Evolutionary conservation across 2,888 invertebrate species (phyloP).

Genomic region (Mamestra brassicae): DNA sequence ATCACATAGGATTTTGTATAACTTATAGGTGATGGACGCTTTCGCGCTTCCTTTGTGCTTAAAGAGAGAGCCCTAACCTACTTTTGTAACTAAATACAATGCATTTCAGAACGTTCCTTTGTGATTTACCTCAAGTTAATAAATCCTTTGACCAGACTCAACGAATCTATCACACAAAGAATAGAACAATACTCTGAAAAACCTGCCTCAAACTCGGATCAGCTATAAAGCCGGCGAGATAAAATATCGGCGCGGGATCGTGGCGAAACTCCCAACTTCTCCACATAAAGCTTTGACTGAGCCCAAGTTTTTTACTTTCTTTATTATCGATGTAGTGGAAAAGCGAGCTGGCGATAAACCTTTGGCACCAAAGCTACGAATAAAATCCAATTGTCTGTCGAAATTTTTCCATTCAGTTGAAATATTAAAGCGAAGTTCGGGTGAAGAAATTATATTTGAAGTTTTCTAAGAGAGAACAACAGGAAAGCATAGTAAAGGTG

Average conservation of each 20-base stretch:
- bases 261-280: conserved; percentile 66
- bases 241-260: conserved; percentile 65
- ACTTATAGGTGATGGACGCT: no score
- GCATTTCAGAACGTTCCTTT: background rate
- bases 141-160: conserved; percentile 34
- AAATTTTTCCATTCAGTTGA: conserved; percentile 66
- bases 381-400: conserved; percentile 64
- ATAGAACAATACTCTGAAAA: conserved; percentile 39
- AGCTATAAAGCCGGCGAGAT: conserved; percentile 63
- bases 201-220: conserved; percentile 50
- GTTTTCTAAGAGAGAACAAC: conserved; percentile 38
- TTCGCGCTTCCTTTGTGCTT: background rate
- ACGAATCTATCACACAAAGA: conserved; percentile 25
- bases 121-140: conserved; percentile 9
- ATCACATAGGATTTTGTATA: no score
- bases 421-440: conserved; percentile 53
- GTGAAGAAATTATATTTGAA: conserved; percentile 43
- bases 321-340: conserved; percentile 69
- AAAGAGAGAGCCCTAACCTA: background rate
- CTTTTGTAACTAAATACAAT: background rate
- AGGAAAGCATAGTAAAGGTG: conserved; percentile 51
- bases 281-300: conserved; percentile 65
- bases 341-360: conserved; percentile 59
- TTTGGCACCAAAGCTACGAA: conserved; percentile 65
- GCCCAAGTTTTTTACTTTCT: conserved; percentile 67